Conservation (phyloP, 2,888 invertebrate genomes). For the Sminthurides aquaticus region DNA sequence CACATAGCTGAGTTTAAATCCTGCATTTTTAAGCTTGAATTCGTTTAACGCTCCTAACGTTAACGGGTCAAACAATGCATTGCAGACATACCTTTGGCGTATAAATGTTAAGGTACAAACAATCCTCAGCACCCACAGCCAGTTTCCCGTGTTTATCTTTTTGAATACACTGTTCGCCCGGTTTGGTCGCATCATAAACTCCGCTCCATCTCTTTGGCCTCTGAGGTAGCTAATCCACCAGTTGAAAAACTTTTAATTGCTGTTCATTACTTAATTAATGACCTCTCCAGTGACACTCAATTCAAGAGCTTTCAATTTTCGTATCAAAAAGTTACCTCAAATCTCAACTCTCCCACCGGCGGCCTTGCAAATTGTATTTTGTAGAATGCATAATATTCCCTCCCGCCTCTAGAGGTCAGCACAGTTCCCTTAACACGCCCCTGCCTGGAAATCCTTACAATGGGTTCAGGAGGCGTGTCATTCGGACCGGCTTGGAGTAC, state of each 20-base stretch:
- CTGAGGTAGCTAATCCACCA: constrained; percentile 20
- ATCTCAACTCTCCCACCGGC: constrained; percentile 19
- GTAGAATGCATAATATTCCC: constrained; percentile 17
- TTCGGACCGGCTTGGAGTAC: background rate
- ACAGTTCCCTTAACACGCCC: constrained; percentile 13
- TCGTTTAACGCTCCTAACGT: no score
- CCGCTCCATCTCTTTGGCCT: constrained; percentile 32
- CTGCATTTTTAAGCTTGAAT: background rate
- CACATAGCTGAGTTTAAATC: background rate
- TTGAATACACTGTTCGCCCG: constrained; percentile 29
- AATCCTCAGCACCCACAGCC: constrained; percentile 28
- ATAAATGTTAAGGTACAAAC: constrained; percentile 31
- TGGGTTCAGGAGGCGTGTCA: constrained; percentile 11
- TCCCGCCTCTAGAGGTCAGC: constrained; percentile 19
- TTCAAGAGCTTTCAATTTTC: no score
- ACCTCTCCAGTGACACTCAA: no score
- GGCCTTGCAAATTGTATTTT: constrained; percentile 25
- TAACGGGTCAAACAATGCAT: no score
- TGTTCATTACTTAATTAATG: no score
- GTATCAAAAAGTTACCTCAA: constrained; percentile 12
- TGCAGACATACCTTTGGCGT: constrained; percentile 31
- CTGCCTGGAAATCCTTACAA: constrained; percentile 20
- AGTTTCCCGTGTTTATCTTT: constrained; percentile 18
- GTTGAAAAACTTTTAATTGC: no score
- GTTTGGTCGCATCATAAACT: constrained; percentile 23